These are phyloP conservation scores for Zootoca vivipara DNA, from an alignment of 2,113 vertebrate genomes.

Conservation along the genomic window DNA sequence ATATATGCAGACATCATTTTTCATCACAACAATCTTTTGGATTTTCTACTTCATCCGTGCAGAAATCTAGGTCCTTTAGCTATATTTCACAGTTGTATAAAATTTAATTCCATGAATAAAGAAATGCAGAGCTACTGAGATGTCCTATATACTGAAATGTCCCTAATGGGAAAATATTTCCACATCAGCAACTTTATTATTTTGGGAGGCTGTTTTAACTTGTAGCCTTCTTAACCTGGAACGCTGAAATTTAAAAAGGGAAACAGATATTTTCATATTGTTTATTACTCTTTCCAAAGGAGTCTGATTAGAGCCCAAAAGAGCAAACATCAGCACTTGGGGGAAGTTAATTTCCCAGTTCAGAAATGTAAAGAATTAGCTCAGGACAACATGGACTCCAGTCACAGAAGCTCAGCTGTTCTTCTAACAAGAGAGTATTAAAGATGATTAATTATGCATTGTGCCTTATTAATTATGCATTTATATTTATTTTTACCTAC, in stretches of 20 bases:
- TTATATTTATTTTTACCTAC: conserved; percentile 41
- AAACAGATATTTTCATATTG: conserved; percentile 2
- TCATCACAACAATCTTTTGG: neutral
- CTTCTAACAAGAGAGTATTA: conserved; percentile 31
- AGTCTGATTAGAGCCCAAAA: conserved; percentile 38
- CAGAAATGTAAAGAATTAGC: conserved; percentile 36
- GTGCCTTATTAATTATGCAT: conserved; percentile 33
- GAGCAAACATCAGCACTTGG: conserved; percentile 17
- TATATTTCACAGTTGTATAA: neutral
- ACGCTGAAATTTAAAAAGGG: conserved; percentile 32
- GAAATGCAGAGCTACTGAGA: neutral
- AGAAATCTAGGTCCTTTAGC: neutral
- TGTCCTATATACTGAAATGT: conserved; percentile 52
- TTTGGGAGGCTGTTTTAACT: conserved; percentile 52
- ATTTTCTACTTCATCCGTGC: neutral
- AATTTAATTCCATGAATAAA: conserved; percentile 31
- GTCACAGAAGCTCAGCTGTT: conserved; percentile 1
- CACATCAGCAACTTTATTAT: conserved; percentile 33
- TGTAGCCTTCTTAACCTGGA: conserved; percentile 47
- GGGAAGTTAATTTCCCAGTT: conserved; percentile 48
- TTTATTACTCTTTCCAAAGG: conserved; percentile 34
- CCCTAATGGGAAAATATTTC: conserved; percentile 19
- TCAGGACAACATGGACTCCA: conserved; percentile 15
- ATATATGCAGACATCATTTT: neutral
- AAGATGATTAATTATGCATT: conserved; percentile 33